Evolutionary conservation across 2,113 vertebrate species (phyloP).

Genomic region (Benthochromis sp.): DNA sequence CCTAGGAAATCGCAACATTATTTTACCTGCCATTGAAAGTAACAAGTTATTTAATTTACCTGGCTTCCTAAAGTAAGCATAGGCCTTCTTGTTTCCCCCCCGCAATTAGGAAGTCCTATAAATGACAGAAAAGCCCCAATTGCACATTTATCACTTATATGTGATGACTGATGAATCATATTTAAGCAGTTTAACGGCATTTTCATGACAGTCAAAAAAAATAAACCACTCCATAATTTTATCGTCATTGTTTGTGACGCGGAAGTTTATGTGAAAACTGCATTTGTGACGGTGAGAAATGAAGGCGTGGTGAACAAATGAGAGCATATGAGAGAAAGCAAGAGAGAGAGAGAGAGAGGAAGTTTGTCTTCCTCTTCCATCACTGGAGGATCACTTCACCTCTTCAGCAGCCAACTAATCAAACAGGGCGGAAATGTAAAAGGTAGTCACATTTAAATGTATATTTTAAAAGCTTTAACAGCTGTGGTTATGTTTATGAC

Average conservation of each 20-base stretch:
- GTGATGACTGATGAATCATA: not conserved
- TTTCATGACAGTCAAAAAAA: not conserved
- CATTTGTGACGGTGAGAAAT: not conserved
- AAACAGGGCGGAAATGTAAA: constrained; percentile 32
- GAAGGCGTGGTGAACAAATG: not conserved
- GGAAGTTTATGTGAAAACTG: not conserved
- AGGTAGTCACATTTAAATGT: constrained; percentile 28
- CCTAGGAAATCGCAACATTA: not conserved
- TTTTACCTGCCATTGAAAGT: not conserved
- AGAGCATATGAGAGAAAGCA: not conserved
- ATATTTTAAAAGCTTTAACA: not conserved
- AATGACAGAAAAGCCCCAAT: not conserved
- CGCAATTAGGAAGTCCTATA: not conserved
- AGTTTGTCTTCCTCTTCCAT: constrained; percentile 38
- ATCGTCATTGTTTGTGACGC: not conserved
- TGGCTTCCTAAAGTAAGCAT: not conserved
- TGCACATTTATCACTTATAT: not conserved
- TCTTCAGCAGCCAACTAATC: not conserved
- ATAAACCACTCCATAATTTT: not conserved
- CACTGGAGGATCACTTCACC: not conserved
- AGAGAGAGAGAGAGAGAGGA: constrained; percentile 9
- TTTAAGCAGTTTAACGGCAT: not conserved
- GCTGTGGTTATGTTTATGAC: not conserved
- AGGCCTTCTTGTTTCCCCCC: not conserved
- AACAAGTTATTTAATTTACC: not conserved